Evolutionary conservation across 2,888 invertebrate genomes (phyloP).

Genomic region (Myopa testacea): DNA sequence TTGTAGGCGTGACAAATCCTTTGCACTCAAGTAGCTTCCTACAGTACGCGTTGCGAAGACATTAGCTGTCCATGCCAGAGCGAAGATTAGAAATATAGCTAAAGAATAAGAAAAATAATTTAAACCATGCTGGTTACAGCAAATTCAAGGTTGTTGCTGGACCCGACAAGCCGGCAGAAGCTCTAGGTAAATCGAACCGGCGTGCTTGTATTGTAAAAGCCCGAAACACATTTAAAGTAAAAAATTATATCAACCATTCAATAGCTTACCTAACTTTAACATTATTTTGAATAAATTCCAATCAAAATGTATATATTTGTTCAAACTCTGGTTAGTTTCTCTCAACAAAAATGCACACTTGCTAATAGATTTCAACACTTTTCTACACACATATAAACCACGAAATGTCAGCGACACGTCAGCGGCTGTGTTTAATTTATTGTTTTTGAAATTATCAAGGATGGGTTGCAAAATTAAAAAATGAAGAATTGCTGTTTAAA

Average conservation of each 20-base stretch:
- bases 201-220: no score
- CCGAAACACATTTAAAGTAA: conserved; percentile 1
- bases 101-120: neutral
- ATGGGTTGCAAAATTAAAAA: no score
- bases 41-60: conserved; percentile 59
- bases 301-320: conserved; percentile 9
- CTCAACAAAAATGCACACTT: conserved; percentile 2
- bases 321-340: neutral
- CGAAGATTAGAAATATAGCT: conserved; percentile 31
- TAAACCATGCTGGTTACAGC: neutral
- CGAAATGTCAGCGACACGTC: conserved; percentile 65
- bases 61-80: conserved; percentile 46
- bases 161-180: conserved; percentile 23
- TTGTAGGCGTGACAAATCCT: conserved; percentile 64
- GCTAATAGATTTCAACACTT: neutral
- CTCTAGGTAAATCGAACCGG: no score
- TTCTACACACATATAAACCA: conserved; percentile 33
- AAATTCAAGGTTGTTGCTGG: neutral
- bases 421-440: conserved; percentile 51
- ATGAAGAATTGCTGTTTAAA: no score
- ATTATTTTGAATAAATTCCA: conserved; percentile 42
- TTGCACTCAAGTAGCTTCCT: conserved; percentile 59
- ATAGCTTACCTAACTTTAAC: conserved; percentile 52
- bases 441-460: no score
- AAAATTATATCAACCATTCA: conserved; percentile 27